phyloP scores from a whole-genome alignment of 2,888 invertebrate species.

The Leptothorax acervorum region DNA sequence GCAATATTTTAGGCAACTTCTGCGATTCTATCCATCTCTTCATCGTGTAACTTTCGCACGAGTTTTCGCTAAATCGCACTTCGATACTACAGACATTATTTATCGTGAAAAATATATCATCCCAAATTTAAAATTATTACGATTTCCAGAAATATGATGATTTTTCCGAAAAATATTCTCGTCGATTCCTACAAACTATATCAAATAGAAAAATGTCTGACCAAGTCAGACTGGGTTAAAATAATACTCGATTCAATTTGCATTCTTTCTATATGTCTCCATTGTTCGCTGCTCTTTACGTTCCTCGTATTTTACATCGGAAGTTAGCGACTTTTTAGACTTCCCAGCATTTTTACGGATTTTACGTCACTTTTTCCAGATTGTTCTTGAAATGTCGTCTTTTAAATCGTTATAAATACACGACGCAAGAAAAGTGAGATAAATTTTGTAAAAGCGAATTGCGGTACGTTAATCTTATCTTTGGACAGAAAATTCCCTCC shows the following conservation, averaged over 20 bases:
- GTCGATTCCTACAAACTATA: neutral
- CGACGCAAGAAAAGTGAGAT: neutral
- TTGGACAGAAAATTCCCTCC: constrained; percentile 14
- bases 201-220: neutral
- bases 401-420: constrained; percentile 7
- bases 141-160: neutral
- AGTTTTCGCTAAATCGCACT: neutral
- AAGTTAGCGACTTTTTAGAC: neutral
- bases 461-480: constrained; percentile 24
- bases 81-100: constrained; percentile 5
- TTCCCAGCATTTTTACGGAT: neutral
- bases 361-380: neutral
- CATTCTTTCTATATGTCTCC: neutral
- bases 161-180: neutral
- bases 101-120: constrained; percentile 10
- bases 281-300: neutral
- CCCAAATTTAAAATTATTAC: neutral
- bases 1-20: constrained; percentile 25
- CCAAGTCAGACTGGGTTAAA: neutral
- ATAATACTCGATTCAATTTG: constrained; percentile 23
- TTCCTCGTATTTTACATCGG: neutral
- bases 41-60: constrained; percentile 7
- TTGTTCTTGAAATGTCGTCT: neutral
- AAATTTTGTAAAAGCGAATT: neutral
- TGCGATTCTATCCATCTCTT: constrained; percentile 36